These are phyloP conservation scores for Bettongia penicillata DNA, from an alignment of 2,113 vertebrate species.

Conservation along the genomic window DNA sequence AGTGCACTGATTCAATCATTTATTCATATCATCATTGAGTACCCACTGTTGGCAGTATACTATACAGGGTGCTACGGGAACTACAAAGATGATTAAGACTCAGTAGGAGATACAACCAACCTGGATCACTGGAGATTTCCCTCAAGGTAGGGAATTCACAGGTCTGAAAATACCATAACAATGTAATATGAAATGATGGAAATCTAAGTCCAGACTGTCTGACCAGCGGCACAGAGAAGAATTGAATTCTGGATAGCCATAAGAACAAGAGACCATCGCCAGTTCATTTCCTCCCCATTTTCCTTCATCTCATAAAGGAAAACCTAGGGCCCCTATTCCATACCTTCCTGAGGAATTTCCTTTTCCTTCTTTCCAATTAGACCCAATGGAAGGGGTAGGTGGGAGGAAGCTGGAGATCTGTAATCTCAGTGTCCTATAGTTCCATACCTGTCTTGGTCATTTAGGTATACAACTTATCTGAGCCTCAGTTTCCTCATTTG, in stretches of 20 bases:
- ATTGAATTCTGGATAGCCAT: not conserved
- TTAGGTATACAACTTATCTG: not conserved
- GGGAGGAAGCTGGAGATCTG: not conserved
- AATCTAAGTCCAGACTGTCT: not conserved
- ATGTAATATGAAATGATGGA: not conserved
- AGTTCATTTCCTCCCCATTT: not conserved
- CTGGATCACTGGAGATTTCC: not conserved
- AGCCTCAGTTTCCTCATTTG: not conserved
- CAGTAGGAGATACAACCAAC: not conserved
- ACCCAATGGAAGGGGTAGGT: not conserved
- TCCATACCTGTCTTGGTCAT: not conserved
- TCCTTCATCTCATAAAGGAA: not conserved
- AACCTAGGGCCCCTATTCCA: not conserved
- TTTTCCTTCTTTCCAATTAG: not conserved
- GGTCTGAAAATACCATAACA: not conserved
- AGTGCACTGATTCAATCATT: not conserved
- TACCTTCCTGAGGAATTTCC: not conserved
- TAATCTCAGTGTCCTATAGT: not conserved
- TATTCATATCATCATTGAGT: not conserved
- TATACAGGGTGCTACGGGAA: not conserved
- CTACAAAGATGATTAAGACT: not conserved
- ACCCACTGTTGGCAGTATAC: not conserved
- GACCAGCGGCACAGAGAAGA: not conserved
- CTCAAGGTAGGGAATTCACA: not conserved
- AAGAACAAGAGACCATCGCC: not conserved